phyloP scores from a whole-genome alignment of 2,888 invertebrate species.

The Leptogaster cylindrica region DNA sequence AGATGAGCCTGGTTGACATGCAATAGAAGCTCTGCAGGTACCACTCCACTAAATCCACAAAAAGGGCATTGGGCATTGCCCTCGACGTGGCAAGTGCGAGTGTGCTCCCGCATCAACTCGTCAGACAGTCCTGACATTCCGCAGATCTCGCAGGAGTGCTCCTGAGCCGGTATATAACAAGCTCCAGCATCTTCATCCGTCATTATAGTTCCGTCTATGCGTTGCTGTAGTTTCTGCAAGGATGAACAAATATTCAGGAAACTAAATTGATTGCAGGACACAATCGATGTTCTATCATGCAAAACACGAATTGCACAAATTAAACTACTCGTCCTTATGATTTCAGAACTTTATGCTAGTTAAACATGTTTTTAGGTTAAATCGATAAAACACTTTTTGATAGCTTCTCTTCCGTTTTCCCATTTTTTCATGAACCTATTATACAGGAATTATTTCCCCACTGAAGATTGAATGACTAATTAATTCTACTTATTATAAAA shows the following conservation, averaged over 20 bases:
- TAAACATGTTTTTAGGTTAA: slow-evolving; percentile 36
- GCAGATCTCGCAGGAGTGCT: slow-evolving; percentile 79
- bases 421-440: background rate
- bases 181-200: slow-evolving; percentile 48
- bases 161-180: slow-evolving; percentile 48
- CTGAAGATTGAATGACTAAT: background rate
- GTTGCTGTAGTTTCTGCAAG: too few relatives aligned
- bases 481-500: background rate
- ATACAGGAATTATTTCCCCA: background rate
- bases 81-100: slow-evolving; percentile 78
- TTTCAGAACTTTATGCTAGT: too few relatives aligned
- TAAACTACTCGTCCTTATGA: too few relatives aligned
- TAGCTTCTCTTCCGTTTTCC: slow-evolving; percentile 9
- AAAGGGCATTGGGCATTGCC: slow-evolving; percentile 82
- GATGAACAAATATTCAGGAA: too few relatives aligned
- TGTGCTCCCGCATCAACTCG: slow-evolving; percentile 80
- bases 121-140: slow-evolving; percentile 82
- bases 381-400: slow-evolving; percentile 39
- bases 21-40: slow-evolving; percentile 75
- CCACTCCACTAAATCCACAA: slow-evolving; percentile 76
- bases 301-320: background rate
- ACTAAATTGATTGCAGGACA: too few relatives aligned
- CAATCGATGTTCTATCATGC: background rate
- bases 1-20: slow-evolving; percentile 87
- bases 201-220: slow-evolving; percentile 46